Conservation (phyloP, 1,140 invertebrate genomes). For the Vollenhovia emeryi region DNA sequence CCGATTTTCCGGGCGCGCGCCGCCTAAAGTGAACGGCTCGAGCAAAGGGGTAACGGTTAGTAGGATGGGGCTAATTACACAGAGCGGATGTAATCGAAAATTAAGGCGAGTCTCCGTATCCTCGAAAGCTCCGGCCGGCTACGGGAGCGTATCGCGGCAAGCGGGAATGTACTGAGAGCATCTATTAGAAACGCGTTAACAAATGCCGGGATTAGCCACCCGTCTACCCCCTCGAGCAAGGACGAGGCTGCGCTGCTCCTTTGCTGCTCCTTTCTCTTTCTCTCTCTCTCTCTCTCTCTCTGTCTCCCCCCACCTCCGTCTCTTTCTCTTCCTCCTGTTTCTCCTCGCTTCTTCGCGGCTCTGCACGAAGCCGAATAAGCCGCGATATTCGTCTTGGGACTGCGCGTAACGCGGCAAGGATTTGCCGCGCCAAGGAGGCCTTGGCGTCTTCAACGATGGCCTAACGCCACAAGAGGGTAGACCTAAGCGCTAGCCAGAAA, state of each 20-base stretch:
- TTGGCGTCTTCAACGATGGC: slow-evolving; percentile 43
- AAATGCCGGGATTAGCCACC: slow-evolving; percentile 73
- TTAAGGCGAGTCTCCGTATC: slow-evolving; percentile 68
- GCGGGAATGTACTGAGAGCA: slow-evolving; percentile 34
- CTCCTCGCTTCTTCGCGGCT: slow-evolving; percentile 26
- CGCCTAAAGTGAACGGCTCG: slow-evolving; percentile 32
- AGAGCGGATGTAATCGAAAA: slow-evolving; percentile 71
- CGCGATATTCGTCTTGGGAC: slow-evolving; percentile 70
- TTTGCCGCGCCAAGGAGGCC: slow-evolving; percentile 45
- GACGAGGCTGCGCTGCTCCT: slow-evolving; percentile 29
- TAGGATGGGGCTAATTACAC: slow-evolving; percentile 71
- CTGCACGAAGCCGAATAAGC: slow-evolving; percentile 62
- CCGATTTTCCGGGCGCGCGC: slow-evolving; percentile 47
- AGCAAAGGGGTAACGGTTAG: slow-evolving; percentile 30
- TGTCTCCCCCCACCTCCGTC: not conserved
- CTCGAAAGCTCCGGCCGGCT: slow-evolving; percentile 56
- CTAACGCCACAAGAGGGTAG: slow-evolving; percentile 30
- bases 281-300: slow-evolving; percentile 4
- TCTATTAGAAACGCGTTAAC: slow-evolving; percentile 78
- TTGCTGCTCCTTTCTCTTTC: slow-evolving; percentile 4
- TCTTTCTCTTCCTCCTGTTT: not conserved
- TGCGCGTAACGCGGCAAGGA: slow-evolving; percentile 60
- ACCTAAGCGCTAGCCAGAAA: not conserved
- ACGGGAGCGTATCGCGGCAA: slow-evolving; percentile 22
- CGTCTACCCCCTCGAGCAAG: slow-evolving; percentile 48